phyloP scores from a whole-genome alignment of 2,113 vertebrate genomes.

The Ochotona princeps region DNA sequence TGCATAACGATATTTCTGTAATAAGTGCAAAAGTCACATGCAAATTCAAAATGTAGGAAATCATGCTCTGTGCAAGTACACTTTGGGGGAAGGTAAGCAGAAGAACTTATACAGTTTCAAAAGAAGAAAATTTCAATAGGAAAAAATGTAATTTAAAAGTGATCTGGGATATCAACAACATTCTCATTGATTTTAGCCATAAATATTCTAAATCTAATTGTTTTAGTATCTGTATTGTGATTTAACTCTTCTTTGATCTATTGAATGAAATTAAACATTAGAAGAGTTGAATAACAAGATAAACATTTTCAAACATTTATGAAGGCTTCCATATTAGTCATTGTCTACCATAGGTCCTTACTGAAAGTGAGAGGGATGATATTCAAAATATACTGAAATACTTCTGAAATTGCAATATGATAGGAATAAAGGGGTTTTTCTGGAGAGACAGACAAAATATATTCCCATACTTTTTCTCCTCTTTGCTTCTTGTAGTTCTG shows the following conservation, averaged over 20 bases:
- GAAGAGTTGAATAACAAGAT: background rate
- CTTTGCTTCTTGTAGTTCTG: background rate
- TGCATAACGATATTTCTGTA: slow-evolving; percentile 63
- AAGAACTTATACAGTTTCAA: background rate
- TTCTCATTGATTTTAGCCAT: slow-evolving; percentile 1
- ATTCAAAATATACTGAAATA: background rate
- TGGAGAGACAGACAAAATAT: background rate
- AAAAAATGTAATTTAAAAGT: slow-evolving; percentile 31
- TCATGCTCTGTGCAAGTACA: background rate
- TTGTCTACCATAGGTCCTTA: background rate
- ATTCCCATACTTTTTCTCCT: background rate
- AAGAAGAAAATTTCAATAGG: background rate
- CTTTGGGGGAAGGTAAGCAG: background rate
- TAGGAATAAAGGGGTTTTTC: background rate
- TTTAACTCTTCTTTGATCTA: background rate
- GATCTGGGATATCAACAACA: background rate
- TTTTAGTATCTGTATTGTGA: slow-evolving; percentile 24
- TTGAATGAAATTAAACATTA: slow-evolving; percentile 4
- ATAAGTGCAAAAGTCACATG: slow-evolving; percentile 64
- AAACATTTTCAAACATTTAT: background rate
- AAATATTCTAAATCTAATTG: background rate
- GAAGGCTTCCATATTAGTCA: background rate
- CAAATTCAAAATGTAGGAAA: slow-evolving; percentile 60
- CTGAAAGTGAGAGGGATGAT: background rate
- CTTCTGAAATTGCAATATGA: background rate